phyloP scores from a whole-genome alignment of 2,888 invertebrate species.

The Trichopria drosophilae region DNA sequence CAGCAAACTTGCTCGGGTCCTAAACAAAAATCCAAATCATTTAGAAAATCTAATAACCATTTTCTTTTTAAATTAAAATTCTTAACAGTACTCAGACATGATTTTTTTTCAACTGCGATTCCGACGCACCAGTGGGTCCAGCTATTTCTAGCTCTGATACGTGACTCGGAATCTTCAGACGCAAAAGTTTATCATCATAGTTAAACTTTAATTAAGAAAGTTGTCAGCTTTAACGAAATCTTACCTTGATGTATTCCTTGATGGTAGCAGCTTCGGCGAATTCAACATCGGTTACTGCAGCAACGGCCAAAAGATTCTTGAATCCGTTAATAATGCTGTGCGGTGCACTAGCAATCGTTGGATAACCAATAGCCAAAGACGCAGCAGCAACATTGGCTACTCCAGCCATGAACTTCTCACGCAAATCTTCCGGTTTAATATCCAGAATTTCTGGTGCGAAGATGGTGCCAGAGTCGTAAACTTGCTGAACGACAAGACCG shows the following conservation, averaged over 20 bases:
- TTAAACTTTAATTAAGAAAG: slow-evolving; percentile 10
- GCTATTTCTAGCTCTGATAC: slow-evolving; percentile 59
- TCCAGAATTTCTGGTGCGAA: slow-evolving; percentile 96
- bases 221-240: neutral
- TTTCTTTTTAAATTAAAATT: slow-evolving; percentile 1
- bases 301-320: slow-evolving; percentile 95
- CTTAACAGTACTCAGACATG: slow-evolving; percentile 46
- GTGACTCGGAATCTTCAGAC: slow-evolving; percentile 46
- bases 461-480: slow-evolving; percentile 97
- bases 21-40: slow-evolving; percentile 52
- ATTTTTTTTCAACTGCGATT: slow-evolving; percentile 41
- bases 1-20: slow-evolving; percentile 95
- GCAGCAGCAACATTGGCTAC: slow-evolving; percentile 93
- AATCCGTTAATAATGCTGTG: slow-evolving; percentile 98
- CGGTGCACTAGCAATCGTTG: slow-evolving; percentile 94
- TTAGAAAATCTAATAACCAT: neutral
- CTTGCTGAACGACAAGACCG: slow-evolving; percentile 93
- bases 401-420: slow-evolving; percentile 87
- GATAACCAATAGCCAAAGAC: slow-evolving; percentile 91
- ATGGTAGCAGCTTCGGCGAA: slow-evolving; percentile 93
- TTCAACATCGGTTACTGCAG: slow-evolving; percentile 92
- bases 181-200: slow-evolving; percentile 47
- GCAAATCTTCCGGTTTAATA: slow-evolving; percentile 95
- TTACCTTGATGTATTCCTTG: slow-evolving; percentile 86
- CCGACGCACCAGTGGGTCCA: slow-evolving; percentile 58